Base-by-base conservation (phyloP, 2,888 invertebrate species). In the Agonopterix heracliana region DNA sequence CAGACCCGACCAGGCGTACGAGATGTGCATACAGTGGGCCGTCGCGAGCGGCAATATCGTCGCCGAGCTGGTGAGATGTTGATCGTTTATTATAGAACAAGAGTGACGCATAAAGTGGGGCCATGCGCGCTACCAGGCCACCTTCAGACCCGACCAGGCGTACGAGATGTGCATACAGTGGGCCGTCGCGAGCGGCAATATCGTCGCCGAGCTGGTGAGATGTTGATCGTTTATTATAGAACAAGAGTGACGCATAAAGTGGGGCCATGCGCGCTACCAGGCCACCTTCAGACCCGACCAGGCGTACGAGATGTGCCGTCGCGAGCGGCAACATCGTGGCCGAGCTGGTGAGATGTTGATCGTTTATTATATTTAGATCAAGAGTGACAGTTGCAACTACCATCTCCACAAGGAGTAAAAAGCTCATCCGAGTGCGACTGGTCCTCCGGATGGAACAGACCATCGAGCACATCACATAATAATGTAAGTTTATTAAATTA, bases 121-220 rank as follows among this genome's bases (percentile, higher is more conserved):
- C 2, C 97, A 97, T 78, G 93, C 95, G 9, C 92, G 94, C 36
- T 98, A 98, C 85, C 97, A 98, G 68, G 94, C 95, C 34, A 91
- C 94, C 46, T 98, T 95, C 90, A 91, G 94, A 50, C 95, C 97
- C 0, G 94, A 95, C 73, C 95, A 95, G 78, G 97, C 98, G 1
- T 99, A 96, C 81, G 98, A 99, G 85, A 91, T 99, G 71, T 95
- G 96, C 59, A 93, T 98, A 34, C 97, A 98, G 76, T 99, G 99
- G 99, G 93, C 98, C 44, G 96, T 97, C 48, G 96, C 98, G 1
- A 98, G 98, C 13, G 98, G 99, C 9, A 95, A 96, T 49, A 96
- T 98, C 56, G 95, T 98, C 12, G 94, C 96, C 42, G 98, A 99
- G 81, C 89, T 97, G 89, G 96, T 95, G 78, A 82, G 73, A 26